phyloP scores from a whole-genome alignment of 1,140 invertebrate genomes.

The Ditylenchus dipsaci region DNA sequence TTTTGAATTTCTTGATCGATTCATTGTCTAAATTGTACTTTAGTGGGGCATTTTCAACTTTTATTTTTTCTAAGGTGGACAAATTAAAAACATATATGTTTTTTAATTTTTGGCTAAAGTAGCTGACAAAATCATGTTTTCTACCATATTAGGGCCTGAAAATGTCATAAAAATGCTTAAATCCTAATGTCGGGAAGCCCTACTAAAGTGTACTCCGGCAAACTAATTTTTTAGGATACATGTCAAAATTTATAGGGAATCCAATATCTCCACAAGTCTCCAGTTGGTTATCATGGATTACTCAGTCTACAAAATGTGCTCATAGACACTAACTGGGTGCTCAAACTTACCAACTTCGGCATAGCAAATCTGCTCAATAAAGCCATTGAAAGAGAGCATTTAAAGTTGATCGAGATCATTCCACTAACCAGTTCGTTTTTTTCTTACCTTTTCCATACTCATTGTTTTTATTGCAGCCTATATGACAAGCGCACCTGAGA shows the following conservation, averaged over 20 bases:
- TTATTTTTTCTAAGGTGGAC: too few relatives aligned
- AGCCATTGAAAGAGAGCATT: conserved; percentile 26
- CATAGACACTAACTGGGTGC: conserved; percentile 56
- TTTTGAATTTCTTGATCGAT: too few relatives aligned
- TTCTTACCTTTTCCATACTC: background rate
- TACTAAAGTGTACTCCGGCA: too few relatives aligned
- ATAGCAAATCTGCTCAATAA: conserved; percentile 44
- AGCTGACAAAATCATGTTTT: too few relatives aligned
- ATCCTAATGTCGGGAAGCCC: too few relatives aligned
- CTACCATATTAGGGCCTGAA: too few relatives aligned
- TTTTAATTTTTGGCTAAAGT: too few relatives aligned
- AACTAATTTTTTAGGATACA: too few relatives aligned
- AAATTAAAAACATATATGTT: too few relatives aligned
- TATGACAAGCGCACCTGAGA: conserved; percentile 44
- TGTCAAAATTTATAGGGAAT: conserved; percentile 38
- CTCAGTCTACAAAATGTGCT: conserved; percentile 44
- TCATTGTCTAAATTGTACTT: too few relatives aligned
- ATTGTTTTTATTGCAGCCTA: conserved; percentile 24
- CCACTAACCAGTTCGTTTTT: conserved; percentile 23
- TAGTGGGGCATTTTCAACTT: too few relatives aligned
- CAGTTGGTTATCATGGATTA: conserved; percentile 50
- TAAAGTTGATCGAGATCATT: conserved; percentile 44
- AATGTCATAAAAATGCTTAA: too few relatives aligned
- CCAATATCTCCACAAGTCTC: conserved; percentile 49
- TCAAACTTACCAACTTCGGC: conserved; percentile 54